Evolutionary conservation across 2,113 vertebrate species (phyloP), one percentile per base, ranked within the genome.

Genomic region (Athene cunicularia): DNA sequence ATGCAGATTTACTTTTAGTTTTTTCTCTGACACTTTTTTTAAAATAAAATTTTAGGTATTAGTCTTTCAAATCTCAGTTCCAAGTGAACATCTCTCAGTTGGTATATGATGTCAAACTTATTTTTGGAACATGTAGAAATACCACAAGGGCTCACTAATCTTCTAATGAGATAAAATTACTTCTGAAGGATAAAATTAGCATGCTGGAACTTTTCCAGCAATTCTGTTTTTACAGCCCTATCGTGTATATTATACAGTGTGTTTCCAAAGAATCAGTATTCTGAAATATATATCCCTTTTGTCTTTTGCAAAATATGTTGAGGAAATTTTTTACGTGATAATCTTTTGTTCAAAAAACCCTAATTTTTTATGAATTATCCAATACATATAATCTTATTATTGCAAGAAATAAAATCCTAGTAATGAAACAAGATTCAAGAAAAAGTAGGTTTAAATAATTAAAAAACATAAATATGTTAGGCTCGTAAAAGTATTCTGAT

Each of bases 111-210:
- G 81, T 96, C 88, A 95, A 84, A 68, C 60, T 79, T 97, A 94
- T 97, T 97, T 96, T 76, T 86, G 79, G 88, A 86, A 77, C 85
- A 73, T 5, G 4, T 20, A 88, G 72, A 84, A 90, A 96, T 95
- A 90, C 83, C 88, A 53, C 35, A 94, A 73, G 52, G 13, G 30
- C 79, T 87, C 56, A 56, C 75, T 96, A 85, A 86, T 87, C 93
- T 97, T 84, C 93, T 91, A 77, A 93, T 62, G 73, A 92, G 95
- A 96, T 96, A 93, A 94, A 96, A 96, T 96, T 97, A 96, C 96
- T 91, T 90, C 90, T 89, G 82, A 93, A 88, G 88, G 92, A 90
- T 93, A 97, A 94, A 94, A 94, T 92, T 97, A 94, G 55, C 64
- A 63, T 32, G 41, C 62, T 87, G 85, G 62, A 91, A 80, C 27